A percentile compares a stretch with the other conserved stretches of the same genome.
Conservation (phyloP, 2,888 invertebrate genomes). For the Phytoseiulus persimilis region DNA sequence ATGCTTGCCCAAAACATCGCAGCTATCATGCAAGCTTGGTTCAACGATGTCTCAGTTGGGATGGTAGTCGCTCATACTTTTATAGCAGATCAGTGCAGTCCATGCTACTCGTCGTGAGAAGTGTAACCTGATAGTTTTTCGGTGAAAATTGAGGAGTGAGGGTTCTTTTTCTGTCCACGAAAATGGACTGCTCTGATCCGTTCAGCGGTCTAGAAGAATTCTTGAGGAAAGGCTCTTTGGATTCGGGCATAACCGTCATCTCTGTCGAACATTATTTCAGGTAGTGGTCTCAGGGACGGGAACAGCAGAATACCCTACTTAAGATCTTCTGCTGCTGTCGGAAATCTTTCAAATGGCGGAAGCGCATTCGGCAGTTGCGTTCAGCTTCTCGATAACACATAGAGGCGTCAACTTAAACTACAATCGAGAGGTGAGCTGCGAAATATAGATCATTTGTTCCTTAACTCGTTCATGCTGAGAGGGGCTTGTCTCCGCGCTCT, state of each 20-base stretch:
- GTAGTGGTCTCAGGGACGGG: neutral
- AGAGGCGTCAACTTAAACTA: conserved; percentile 97
- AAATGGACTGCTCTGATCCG: no score
- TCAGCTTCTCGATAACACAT: conserved; percentile 92
- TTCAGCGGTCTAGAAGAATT: neutral
- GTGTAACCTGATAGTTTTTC: no score
- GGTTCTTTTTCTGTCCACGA: no score
- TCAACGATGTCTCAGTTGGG: no score
- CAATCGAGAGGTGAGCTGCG: conserved; percentile 79
- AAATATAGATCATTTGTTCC: neutral
- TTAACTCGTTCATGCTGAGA: neutral
- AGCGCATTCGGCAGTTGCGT: conserved; percentile 95
- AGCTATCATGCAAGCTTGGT: no score
- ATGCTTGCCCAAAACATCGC: no score
- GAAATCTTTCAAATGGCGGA: conserved; percentile 68
- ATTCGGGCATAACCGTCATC: neutral
- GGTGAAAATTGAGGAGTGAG: no score
- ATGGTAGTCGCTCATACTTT: no score
- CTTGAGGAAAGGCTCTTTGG: neutral
- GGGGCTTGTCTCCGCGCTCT: neutral
- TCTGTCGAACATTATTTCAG: neutral
- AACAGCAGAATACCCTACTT: neutral
- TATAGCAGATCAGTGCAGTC: no score
- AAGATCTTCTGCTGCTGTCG: neutral
- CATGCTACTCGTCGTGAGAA: no score